Evolutionary conservation across 1,140 invertebrate genomes (phyloP), one percentile per base, ranked within the genome.

Genomic region (Aphelinus atriplicis): DNA sequence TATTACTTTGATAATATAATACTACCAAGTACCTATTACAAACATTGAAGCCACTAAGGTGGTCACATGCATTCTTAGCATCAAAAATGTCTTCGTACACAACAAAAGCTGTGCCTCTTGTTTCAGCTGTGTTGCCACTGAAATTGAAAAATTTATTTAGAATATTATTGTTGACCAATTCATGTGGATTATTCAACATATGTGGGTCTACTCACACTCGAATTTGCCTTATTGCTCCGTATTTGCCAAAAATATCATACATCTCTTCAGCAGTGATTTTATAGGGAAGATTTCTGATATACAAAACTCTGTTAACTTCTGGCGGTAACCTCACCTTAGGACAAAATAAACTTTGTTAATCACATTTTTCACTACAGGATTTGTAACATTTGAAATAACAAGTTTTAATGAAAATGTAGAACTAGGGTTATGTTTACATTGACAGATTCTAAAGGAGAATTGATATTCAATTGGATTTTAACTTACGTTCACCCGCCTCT

Each of bases 181-280:
- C 26, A 1, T 71, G 4, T 53, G 4, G 9, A 4, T 6, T 9
- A 53, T 9, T 53, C 51, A 53, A 53, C 4, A 6, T 4, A 6
- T 7, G 63, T 62, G 46, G 6, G 1, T 56, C 61, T 83, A 94
- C 95, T 94, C 93, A 98, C 94, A 99, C 95, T 90, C 98, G 89
- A 71, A 99, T 99, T 90, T 99, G 98, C 79, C 98, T 88, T 73
- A 99, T 99, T 10, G 98, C 98, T 83, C 98, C 98, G 90, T 99
- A 99, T 91, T 99, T 99, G 53, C 98, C 98, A 92, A 99, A 99
- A 78, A 99, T 99, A 89, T 99, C 98, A 85, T 99, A 99, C 98
- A 99, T 99, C 92, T 99, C 98, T 90, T 99, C 98, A n/a, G 96
- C 96, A 68, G 97, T 99, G 71, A 99, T 99, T 91, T 99, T 99